A percentile compares a stretch with the other conserved stretches of the same genome.
phyloP scores from a whole-genome alignment of 2,888 invertebrate species.

The Troilus luridus region DNA sequence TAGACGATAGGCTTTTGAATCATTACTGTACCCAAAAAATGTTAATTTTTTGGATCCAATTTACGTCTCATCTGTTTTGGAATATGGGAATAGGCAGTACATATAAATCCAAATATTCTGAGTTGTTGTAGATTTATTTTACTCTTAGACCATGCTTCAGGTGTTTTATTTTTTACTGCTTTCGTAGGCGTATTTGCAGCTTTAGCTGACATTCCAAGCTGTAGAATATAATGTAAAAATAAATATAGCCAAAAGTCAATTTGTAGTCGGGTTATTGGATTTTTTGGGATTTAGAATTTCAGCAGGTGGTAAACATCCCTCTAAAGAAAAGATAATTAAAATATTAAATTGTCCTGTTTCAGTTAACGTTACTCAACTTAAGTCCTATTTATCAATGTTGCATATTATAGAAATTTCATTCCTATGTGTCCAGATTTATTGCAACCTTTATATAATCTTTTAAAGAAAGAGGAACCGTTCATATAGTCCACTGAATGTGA shows the following conservation, averaged over 20 bases:
- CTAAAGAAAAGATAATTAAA: neutral
- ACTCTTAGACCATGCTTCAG: no score
- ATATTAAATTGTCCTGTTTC: neutral
- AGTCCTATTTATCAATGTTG: neutral
- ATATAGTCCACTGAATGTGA: neutral
- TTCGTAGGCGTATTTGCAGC: no score
- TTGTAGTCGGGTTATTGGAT: neutral
- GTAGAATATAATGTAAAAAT: neutral
- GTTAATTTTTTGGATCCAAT: no score
- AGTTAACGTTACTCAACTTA: neutral
- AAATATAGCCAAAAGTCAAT: no score
- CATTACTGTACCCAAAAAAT: no score
- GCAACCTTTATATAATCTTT: neutral
- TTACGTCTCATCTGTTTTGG: no score
- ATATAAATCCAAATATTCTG: no score
- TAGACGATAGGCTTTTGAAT: no score
- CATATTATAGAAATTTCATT: neutral
- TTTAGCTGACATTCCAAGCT: no score
- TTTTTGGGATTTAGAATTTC: slow-evolving; percentile 1
- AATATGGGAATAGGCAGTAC: no score
- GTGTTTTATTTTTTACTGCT: no score
- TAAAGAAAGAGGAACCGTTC: neutral
- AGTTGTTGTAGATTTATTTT: no score
- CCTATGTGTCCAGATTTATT: neutral
- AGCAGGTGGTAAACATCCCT: neutral